Evolutionary conservation across 1,140 invertebrate genomes (phyloP), one percentile per base, ranked within the genome.

Genomic region (Amphibalanus amphitrite): DNA sequence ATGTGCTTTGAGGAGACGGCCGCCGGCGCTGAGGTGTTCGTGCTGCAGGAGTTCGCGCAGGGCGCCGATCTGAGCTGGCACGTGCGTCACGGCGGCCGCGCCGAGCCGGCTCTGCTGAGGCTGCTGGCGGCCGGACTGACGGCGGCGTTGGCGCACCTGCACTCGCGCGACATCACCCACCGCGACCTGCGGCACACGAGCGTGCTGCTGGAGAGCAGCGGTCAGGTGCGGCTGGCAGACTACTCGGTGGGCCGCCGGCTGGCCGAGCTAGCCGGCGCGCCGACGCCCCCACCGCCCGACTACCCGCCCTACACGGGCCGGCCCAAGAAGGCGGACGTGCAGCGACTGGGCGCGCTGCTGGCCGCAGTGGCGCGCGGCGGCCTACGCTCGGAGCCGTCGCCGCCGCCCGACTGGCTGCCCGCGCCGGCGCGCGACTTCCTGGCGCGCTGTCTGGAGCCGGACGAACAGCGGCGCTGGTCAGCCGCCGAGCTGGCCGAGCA

Each of bases 91-190:
- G 82, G 82, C 77, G 82, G 83, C 70, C 81, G 82, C 69, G 79
- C 86, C 71, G 85, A 83, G 67, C 79, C 87, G 25, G 84, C 85
- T 73, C 78, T 86, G 69, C 76, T 91, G 28, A 83, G 86, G 23
- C 82, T 85, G 78, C 84, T 89, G 73, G 83, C 86, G 0, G 80
- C 78, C 13, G 87, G 86, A 68, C 82, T 91, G 28, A 77, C 92
- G 0, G 82, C 84, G 69, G 87, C 86, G 1, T 75, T 93, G 10
- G 79, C 85, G 26, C 90, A 86, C 78, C 79, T 93, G 23, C 90
- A 92, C 77, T 81, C 85, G 68, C 90, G 91, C 77, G 88, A 88
- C 75, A 85, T 92, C 15, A 87, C 90, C 0, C 90, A 92, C 78
- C 89, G 88, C 77, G 86, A 89, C 80, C 77, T 93, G 15, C 79